These are phyloP conservation scores for Silvanus unidentatus DNA, from an alignment of 2,888 invertebrate species.

Conservation along the genomic window DNA sequence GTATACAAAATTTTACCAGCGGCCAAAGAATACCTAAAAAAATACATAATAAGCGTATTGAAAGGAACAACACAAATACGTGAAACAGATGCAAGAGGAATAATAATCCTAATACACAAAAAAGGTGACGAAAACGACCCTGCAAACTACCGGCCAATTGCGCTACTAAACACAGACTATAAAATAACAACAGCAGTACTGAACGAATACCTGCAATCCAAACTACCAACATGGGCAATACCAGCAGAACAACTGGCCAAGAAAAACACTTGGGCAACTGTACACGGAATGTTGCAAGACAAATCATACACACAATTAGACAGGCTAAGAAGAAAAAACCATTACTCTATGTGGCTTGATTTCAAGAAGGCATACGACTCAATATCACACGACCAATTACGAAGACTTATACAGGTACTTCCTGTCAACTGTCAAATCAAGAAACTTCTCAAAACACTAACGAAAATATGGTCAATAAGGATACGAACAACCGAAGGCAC, in stretches of 20 bases:
- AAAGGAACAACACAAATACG: neutral
- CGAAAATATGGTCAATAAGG: slow-evolving; percentile 8
- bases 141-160: slow-evolving; percentile 26
- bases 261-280: slow-evolving; percentile 22
- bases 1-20: slow-evolving; percentile 15
- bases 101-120: slow-evolving; percentile 25
- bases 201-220: slow-evolving; percentile 8
- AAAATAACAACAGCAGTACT: slow-evolving; percentile 26
- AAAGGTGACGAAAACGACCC: slow-evolving; percentile 24
- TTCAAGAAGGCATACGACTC: slow-evolving; percentile 13
- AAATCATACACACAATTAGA: slow-evolving; percentile 19
- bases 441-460: slow-evolving; percentile 4
- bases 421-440: slow-evolving; percentile 8
- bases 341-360: slow-evolving; percentile 22
- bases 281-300: slow-evolving; percentile 22
- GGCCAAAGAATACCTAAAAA: slow-evolving; percentile 11
- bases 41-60: neutral
- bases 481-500: too few relatives aligned
- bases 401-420: slow-evolving; percentile 13
- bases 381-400: slow-evolving; percentile 11
- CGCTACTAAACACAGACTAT: slow-evolving; percentile 25
- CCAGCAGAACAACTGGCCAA: slow-evolving; percentile 20
- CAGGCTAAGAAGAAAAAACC: slow-evolving; percentile 7
- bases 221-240: slow-evolving; percentile 13
- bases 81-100: slow-evolving; percentile 21